phyloP scores from a whole-genome alignment of 1,140 invertebrate species.

The Choristoneura fumiferana region DNA sequence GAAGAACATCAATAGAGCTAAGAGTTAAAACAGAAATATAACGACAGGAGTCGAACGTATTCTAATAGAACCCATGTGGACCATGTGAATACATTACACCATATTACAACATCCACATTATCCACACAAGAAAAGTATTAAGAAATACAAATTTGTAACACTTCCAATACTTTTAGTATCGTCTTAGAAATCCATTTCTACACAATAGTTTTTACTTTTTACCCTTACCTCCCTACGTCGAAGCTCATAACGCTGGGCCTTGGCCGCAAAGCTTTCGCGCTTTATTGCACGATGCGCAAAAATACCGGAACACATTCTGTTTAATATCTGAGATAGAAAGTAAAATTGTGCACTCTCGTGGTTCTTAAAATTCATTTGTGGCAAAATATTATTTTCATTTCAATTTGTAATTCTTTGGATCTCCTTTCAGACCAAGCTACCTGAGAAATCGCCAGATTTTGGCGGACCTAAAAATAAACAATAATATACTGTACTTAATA shows the following conservation, averaged over 20 bases:
- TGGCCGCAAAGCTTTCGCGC: conserved; percentile 54
- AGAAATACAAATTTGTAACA: conserved; percentile 77
- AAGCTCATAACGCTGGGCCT: conserved; percentile 70
- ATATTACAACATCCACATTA: conserved; percentile 24
- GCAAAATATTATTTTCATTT: conserved; percentile 2
- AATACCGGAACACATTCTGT: conserved; percentile 61
- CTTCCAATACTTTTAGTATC: conserved; percentile 71
- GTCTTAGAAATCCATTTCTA: conserved; percentile 68
- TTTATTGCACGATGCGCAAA: conserved; percentile 37
- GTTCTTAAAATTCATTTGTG: neutral
- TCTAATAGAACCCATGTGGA: conserved; percentile 7
- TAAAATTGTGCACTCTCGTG: conserved; percentile 16
- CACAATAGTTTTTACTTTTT: conserved; percentile 63
- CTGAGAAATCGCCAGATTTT: conserved; percentile 26
- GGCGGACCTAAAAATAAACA: conserved; percentile 41
- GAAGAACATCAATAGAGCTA: conserved; percentile 33
- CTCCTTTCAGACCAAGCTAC: neutral
- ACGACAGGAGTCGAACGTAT: conserved; percentile 20
- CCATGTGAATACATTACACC: neutral
- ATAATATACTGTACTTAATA: conserved; percentile 36
- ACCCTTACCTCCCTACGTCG: conserved; percentile 69
- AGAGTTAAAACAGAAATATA: conserved; percentile 29
- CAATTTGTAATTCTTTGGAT: conserved; percentile 1
- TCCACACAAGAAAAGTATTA: conserved; percentile 27
- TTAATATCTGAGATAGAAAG: conserved; percentile 70